These are phyloP conservation scores for Tenthredo mesomela DNA, from an alignment of 2,888 invertebrate species.

Conservation along the genomic window DNA sequence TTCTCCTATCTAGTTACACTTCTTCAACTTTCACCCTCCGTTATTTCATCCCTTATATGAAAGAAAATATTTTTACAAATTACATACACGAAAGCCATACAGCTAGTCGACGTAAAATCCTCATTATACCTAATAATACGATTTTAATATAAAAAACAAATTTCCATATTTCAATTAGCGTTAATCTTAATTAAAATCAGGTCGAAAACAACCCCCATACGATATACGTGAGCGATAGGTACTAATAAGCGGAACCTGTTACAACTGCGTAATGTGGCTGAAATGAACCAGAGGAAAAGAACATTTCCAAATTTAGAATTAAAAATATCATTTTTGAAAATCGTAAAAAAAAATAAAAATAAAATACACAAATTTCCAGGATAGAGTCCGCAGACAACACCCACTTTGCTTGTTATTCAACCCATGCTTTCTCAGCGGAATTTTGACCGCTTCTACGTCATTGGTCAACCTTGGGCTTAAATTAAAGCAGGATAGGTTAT, in stretches of 20 bases:
- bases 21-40: background rate
- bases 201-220: background rate
- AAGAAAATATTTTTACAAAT: background rate
- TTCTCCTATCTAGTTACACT: background rate
- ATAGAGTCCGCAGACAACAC: background rate
- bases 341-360: background rate
- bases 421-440: constrained; percentile 12
- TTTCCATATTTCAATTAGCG: constrained; percentile 35
- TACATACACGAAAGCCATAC: background rate
- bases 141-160: background rate
- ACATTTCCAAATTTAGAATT: background rate
- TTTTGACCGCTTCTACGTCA: background rate
- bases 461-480: background rate
- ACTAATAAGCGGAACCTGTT: background rate
- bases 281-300: background rate
- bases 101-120: background rate
- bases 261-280: background rate
- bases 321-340: background rate
- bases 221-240: constrained; percentile 8
- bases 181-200: constrained; percentile 29
- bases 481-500: background rate
- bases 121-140: background rate
- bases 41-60: background rate
- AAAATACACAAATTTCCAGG: background rate
- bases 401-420: constrained; percentile 5